Base-by-base conservation (phyloP, 64 coral and sea anemone genomes). In the Platygyra sinensis region DNA sequence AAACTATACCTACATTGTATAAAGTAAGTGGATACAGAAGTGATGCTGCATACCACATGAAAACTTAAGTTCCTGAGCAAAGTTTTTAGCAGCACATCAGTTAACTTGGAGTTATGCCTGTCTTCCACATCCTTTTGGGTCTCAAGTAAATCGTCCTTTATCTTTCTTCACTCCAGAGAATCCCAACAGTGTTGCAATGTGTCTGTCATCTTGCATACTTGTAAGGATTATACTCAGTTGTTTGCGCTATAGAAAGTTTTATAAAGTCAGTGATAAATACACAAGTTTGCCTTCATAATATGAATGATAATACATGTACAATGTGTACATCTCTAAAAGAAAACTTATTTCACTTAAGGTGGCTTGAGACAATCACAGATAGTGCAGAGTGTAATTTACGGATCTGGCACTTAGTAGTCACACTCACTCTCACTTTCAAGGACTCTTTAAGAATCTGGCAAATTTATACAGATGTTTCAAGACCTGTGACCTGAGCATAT, bases 131-230 rank as follows among this genome's bases (percentile, higher is more conserved):
- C 80, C 72, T 72, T 78, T 52, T 60, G 62, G 52, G n/a, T 32
- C 15, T 52, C 72, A 59, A 46, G 42, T 46, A 46, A 8, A 46
- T 27, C 71, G 25, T 75, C n/a, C 30, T 24, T 87, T 74, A 63
- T 86, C 91, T 38, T 92, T 86, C 52, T 62, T 73, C 0, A 71
- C 12, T 25, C 80, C 87, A 73, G 84, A 79, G 75, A 98, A 94
- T 5, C 95, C 95, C 52, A 98, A 74, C 5, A 98, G 83, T 17
- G 95, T 90, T 29, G 95, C 95, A 51, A 98, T 79, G 22, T 98
- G 95, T 11, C 87, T 92, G 62, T 98, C 87, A 60, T 98, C 95
- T 88, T 98, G 95, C 92, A 98, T 94, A 79, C 95, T 98, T 32
- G 75, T 94, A 71, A 98, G 29, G 50, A 98, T 98, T 63, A 98